Percentiles rank a stretch among this genome's conserved stretches.
Evolutionary conservation across 1,140 invertebrate species (phyloP).

Genomic region (Eciton burchellii): DNA sequence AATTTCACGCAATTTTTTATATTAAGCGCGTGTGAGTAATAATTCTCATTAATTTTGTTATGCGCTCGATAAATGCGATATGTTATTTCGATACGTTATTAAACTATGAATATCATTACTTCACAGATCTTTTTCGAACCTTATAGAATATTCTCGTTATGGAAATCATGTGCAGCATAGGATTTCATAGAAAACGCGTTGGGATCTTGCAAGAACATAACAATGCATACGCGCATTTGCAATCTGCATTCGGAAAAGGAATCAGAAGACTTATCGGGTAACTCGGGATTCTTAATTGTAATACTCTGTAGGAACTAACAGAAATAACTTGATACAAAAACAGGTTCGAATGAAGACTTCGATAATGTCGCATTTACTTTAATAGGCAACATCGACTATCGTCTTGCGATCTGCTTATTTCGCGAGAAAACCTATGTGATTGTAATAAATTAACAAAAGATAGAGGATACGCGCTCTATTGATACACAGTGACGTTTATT

Average conservation of each 20-base stretch:
- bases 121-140: slow-evolving; percentile 1
- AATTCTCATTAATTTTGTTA: background rate
- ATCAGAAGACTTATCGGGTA: slow-evolving; percentile 3
- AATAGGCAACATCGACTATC: slow-evolving; percentile 1
- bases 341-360: slow-evolving; percentile 46
- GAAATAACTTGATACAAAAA: slow-evolving; percentile 56
- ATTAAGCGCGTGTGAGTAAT: background rate
- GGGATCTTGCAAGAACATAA: slow-evolving; percentile 18
- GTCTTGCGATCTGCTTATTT: slow-evolving; percentile 1
- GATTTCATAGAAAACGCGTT: slow-evolving; percentile 11
- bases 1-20: slow-evolving; percentile 28
- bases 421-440: slow-evolving; percentile 30
- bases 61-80: background rate
- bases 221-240: background rate
- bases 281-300: slow-evolving; percentile 40
- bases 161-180: background rate
- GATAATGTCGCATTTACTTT: slow-evolving; percentile 42
- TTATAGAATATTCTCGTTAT: background rate
- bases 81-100: slow-evolving; percentile 15
- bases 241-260: background rate
- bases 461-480: slow-evolving; percentile 21
- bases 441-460: slow-evolving; percentile 62
- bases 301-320: slow-evolving; percentile 67
- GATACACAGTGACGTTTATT: slow-evolving; percentile 54
- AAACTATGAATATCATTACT: slow-evolving; percentile 34